A percentile compares a stretch with the other conserved stretches of the same genome.
These are phyloP conservation scores for Rhagoletis zephyria DNA, from an alignment of 1,140 invertebrate genomes.

Conservation along the genomic window DNA sequence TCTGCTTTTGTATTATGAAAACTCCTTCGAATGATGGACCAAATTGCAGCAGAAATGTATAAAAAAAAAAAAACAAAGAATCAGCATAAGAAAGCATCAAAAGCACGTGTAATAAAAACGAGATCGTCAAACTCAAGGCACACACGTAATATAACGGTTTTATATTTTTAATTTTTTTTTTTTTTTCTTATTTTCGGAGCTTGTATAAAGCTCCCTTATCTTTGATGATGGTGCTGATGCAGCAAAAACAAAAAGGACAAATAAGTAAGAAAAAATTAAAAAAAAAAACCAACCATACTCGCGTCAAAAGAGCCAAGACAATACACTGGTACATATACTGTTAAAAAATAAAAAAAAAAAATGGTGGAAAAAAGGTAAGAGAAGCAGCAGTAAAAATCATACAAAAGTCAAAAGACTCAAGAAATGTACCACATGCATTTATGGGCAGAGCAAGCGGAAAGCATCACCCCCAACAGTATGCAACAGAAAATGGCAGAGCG, in stretches of 20 bases:
- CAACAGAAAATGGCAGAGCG: constrained; percentile 53
- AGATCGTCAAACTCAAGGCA: not conserved
- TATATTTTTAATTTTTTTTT: constrained; percentile 31
- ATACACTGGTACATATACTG: not conserved
- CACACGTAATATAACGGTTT: constrained; percentile 9
- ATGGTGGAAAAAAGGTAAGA: not conserved
- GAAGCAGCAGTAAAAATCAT: not conserved
- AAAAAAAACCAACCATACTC: not conserved
- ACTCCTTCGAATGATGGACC: not conserved
- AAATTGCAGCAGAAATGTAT: not conserved
- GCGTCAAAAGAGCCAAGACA: not conserved
- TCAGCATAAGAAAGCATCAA: not conserved
- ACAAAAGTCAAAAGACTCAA: not conserved
- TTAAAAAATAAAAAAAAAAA: not conserved
- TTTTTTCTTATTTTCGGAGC: not conserved
- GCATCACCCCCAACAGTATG: constrained; percentile 53
- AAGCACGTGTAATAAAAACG: constrained; percentile 1
- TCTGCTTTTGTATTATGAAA: not conserved
- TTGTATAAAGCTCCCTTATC: not conserved
- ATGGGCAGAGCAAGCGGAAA: not conserved
- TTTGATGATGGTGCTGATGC: constrained; percentile 6
- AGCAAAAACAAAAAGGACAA: not conserved
- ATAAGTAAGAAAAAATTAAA: not conserved
- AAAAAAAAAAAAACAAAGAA: not conserved
- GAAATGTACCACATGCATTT: not conserved